These are phyloP conservation scores for Irena cyanogastra DNA, from an alignment of 2,113 vertebrate species.

Conservation along the genomic window DNA sequence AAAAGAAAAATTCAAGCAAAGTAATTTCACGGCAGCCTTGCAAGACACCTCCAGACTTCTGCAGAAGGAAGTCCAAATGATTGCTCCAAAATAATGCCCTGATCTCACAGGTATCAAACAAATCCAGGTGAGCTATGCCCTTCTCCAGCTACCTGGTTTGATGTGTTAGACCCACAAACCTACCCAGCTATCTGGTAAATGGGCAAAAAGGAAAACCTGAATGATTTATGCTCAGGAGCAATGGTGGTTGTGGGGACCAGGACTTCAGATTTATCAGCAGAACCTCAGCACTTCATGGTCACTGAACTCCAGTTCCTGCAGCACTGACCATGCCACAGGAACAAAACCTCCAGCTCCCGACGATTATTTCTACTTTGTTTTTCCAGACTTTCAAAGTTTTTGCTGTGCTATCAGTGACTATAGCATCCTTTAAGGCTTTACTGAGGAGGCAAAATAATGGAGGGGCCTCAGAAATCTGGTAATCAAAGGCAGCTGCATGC, in stretches of 20 bases:
- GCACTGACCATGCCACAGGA: neutral
- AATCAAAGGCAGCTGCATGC: conserved; percentile 69
- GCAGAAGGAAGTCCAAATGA: neutral
- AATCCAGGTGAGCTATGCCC: neutral
- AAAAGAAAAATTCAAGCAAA: neutral
- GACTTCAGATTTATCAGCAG: neutral
- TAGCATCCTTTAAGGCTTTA: conserved; percentile 31
- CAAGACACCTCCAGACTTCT: neutral
- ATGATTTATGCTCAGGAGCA: neutral
- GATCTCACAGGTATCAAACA: neutral
- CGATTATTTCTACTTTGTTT: neutral
- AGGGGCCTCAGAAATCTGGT: conserved; percentile 48
- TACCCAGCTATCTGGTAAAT: neutral
- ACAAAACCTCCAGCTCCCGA: neutral
- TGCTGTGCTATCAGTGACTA: conserved; percentile 36
- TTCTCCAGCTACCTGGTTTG: neutral
- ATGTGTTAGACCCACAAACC: neutral
- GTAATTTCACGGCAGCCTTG: neutral
- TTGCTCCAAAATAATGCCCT: neutral
- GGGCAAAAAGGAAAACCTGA: neutral
- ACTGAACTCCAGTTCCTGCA: neutral
- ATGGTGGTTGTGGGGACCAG: neutral
- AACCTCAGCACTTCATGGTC: neutral
- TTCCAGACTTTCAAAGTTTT: conserved; percentile 20
- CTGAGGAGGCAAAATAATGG: conserved; percentile 58